phyloP scores from a whole-genome alignment of 2,797 vertebrate species.

The Syndactyla subalaris region DNA sequence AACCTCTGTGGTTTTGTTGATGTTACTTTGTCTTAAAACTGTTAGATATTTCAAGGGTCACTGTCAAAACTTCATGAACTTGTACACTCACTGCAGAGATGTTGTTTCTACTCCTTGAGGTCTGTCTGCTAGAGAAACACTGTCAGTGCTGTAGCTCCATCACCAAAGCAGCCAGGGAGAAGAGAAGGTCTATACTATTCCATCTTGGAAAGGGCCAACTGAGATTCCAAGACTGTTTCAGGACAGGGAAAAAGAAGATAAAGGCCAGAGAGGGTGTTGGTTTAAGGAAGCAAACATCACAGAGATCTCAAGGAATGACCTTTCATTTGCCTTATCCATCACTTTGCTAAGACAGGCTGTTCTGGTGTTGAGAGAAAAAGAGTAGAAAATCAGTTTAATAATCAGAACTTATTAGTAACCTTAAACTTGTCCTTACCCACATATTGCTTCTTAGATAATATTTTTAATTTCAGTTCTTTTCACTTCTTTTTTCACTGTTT shows the following conservation, averaged over 20 bases:
- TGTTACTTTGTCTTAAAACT: neutral
- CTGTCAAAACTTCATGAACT: neutral
- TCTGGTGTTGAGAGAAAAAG: neutral
- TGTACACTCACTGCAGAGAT: accelerated
- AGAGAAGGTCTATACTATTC: neutral
- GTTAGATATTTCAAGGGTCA: neutral
- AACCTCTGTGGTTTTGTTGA: neutral
- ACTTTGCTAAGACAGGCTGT: neutral
- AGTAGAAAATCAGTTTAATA: neutral
- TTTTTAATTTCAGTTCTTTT: neutral
- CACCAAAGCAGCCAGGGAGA: neutral
- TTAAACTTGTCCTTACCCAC: neutral
- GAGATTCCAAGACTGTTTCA: neutral
- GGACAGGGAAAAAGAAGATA: neutral
- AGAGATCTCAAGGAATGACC: neutral
- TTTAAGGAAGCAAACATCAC: neutral
- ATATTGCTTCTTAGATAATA: neutral
- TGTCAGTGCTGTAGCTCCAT: neutral
- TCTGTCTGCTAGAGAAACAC: neutral
- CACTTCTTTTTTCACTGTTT: neutral
- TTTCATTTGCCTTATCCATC: neutral
- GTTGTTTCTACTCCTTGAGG: neutral
- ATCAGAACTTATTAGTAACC: neutral
- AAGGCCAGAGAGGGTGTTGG: neutral
- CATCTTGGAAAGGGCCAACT: neutral